Evolutionary conservation across 2,797 vertebrate genomes (phyloP).

Genomic region (Simalia tracyae): DNA sequence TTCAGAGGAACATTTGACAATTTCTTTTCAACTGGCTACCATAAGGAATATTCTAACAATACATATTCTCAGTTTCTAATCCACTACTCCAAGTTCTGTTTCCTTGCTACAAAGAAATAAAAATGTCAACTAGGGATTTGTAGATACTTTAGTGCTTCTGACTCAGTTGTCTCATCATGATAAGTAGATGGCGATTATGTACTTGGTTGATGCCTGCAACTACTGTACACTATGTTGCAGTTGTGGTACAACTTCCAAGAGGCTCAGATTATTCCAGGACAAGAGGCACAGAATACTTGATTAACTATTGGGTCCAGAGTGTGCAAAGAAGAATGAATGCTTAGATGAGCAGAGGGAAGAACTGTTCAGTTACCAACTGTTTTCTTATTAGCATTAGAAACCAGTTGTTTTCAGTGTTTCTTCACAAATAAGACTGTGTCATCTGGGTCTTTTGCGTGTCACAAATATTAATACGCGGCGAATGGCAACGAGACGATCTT

Average conservation of each 20-base stretch:
- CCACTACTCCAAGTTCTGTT: constrained; percentile 42
- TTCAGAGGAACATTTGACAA: background rate
- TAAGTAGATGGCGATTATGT: constrained; percentile 36
- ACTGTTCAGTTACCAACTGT: constrained; percentile 38
- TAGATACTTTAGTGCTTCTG: constrained; percentile 41
- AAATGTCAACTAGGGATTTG: constrained; percentile 39
- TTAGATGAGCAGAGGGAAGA: constrained; percentile 54
- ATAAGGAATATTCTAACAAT: constrained; percentile 35
- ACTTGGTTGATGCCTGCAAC: constrained; percentile 55
- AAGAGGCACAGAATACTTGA: constrained; percentile 50
- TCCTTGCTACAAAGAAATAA: constrained; percentile 52
- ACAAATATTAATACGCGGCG: constrained; percentile 87
- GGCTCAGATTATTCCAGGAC: constrained; percentile 66
- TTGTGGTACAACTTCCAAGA: constrained; percentile 56
- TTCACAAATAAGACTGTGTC: constrained; percentile 66
- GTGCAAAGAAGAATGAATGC: constrained; percentile 55
- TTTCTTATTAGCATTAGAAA: constrained; percentile 32
- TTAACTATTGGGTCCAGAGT: constrained; percentile 45
- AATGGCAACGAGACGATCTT: constrained; percentile 88
- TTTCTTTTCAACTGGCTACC: constrained; percentile 40
- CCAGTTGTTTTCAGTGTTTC: constrained; percentile 56
- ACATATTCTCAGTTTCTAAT: constrained; percentile 34
- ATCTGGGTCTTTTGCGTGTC: constrained; percentile 84
- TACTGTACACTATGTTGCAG: constrained; percentile 45
- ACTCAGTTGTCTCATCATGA: constrained; percentile 41